Base-by-base conservation (phyloP, 2,888 invertebrate genomes). In the Nephrocerus scutellatus region DNA sequence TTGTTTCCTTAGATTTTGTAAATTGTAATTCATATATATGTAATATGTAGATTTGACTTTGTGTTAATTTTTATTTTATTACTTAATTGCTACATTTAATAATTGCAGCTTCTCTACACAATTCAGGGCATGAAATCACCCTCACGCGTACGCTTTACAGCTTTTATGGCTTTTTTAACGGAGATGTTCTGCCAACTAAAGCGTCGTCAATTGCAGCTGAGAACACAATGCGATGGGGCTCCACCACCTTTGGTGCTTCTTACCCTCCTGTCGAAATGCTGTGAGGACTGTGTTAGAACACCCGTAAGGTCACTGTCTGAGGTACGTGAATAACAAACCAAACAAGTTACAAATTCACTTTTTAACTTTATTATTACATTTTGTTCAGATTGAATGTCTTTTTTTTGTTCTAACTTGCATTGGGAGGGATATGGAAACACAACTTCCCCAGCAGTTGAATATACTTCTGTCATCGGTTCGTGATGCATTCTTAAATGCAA, bases 151-250 rank as follows among this genome's bases (percentile, higher is more conserved):
- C 75, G 77, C 43, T 80, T 77, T 60, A 84, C 82, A 59, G 85
- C 88, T 50, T 90, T 88, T 72, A 87, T 90, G 75, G 84, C 84
- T 66, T 88, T 89, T 73, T 74, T 90, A 49, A 84, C 87, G 55
- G 89, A 90, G 75, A 86, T 90, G 81, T 88, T 87, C 69, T 84
- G 86, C 63, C 86, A 87, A 74, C 69, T 89, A 57, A 86, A 89
- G 63, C 62, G 76, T 62, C 64, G 77, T 63, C 71, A 79, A 70
- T 65, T 76, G 66, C 71, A 75, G 66, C 47, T 73, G 68, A 56
- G 70, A 59, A 59, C 69, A 59, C 65, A 74, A 68, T 72, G 73
- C 66, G 68, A 71, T 58, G 75, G 77, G 30, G 74, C 77, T 34
- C 76, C 79, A 14, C 82, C 82, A 2, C 82, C 83, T 3, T 72